Base-by-base conservation (phyloP, 2,113 vertebrate genomes). In the Eptesicus fuscus region DNA sequence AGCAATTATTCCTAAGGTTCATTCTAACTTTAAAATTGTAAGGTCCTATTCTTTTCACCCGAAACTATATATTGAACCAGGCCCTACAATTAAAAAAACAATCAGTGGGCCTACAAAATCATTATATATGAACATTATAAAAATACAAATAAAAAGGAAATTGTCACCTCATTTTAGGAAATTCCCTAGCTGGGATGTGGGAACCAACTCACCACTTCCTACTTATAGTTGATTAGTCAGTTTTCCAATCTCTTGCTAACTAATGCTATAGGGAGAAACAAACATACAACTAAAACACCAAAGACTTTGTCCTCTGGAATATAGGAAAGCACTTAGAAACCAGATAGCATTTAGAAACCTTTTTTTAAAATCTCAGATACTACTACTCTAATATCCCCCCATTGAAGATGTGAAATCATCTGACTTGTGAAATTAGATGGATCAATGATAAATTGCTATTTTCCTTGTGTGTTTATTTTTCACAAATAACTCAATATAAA, bases 221-320 rank as follows among this genome's bases (percentile, higher is more conserved):
- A 85, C 20, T 61, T 80, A 30, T 5, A 79, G 51, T 7, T 83
- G 16, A 79, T 70, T 22, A 93, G 82, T 92, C n/a, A 49, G 70
- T 83, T 93, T 89, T 63, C 56, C 71, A 87, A 83, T 13, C 32
- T 82, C 37, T 79, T 83, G 25, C n/a, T 92, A 89, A 93, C 5
- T 89, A 83, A 74, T 40, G 70, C 25, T 73, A 73, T 1, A 71
- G 76, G 37, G 23, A 96, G 42, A 96, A 87, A 83, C 9, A 85
- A 79, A 65, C 23, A 69, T 8, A 65, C 16, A 69, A 82, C 80
- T 35, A 14, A 77, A 77, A 87, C 74, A 25, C 9, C n/a, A 49
- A 71, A 73, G 70, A 71, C 30, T 79, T 0, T 51, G 6, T 74
- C 7, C 3, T 90, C 42, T 76, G 23, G 30, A 94, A 25, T 42